phyloP scores from a whole-genome alignment of 1,140 invertebrate genomes.

The Lucilia sericata region DNA sequence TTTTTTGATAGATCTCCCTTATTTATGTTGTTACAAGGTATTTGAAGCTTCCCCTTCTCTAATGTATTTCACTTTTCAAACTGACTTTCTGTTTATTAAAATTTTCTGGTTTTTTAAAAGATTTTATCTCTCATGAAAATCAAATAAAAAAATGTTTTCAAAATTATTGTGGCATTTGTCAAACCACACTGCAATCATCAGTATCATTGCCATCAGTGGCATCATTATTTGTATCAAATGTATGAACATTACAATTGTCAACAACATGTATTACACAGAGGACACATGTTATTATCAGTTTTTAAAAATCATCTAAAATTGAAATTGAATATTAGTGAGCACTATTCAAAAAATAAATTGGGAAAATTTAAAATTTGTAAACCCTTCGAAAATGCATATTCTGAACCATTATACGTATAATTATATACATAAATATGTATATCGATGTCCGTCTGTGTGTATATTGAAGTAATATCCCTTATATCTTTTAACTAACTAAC shows the following conservation, averaged over 20 bases:
- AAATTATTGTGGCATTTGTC: constrained; percentile 29
- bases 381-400: too few species aligned
- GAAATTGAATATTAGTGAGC: too few species aligned
- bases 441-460: too few species aligned
- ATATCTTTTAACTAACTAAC: too few species aligned
- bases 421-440: too few species aligned
- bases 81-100: neutral
- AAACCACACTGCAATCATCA: neutral
- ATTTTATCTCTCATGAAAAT: neutral
- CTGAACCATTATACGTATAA: too few species aligned
- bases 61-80: neutral
- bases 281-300: neutral
- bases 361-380: too few species aligned
- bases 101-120: constrained; percentile 17
- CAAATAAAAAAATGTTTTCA: neutral
- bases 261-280: constrained; percentile 1
- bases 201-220: neutral
- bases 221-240: neutral
- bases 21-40: neutral
- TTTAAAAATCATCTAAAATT: neutral
- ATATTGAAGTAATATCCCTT: too few species aligned
- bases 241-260: constrained; percentile 9
- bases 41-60: neutral
- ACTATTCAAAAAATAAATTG: too few species aligned
- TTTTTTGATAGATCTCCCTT: neutral